A percentile compares a stretch with the other conserved stretches of the same genome.
Evolutionary conservation across 2,888 invertebrate species (phyloP).

Genomic region (Macrophya annulata): DNA sequence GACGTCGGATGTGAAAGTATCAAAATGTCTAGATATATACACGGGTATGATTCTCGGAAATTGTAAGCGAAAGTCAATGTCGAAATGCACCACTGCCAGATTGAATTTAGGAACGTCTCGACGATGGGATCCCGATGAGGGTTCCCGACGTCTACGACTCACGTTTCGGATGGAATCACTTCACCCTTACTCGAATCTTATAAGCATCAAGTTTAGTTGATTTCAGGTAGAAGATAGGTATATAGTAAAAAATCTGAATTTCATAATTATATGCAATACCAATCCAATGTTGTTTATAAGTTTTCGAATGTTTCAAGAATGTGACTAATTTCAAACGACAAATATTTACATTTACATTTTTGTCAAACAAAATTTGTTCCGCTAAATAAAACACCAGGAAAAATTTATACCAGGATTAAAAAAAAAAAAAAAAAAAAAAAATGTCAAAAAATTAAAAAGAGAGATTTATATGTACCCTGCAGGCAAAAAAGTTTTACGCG

Average conservation of each 20-base stretch:
- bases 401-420: slow-evolving; percentile 3
- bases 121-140: slow-evolving; percentile 51
- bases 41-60: slow-evolving; percentile 14
- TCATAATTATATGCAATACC: too few relatives aligned
- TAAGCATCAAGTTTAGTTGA: slow-evolving; percentile 43
- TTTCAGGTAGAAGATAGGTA: background rate
- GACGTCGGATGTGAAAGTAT: slow-evolving; percentile 29
- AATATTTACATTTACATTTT: background rate
- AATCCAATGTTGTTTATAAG: background rate
- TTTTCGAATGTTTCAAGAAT: background rate
- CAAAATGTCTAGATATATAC: slow-evolving; percentile 16
- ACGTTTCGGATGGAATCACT: slow-evolving; percentile 48
- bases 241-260: background rate
- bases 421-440: slow-evolving; percentile 11
- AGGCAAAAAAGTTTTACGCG: slow-evolving; percentile 29
- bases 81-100: slow-evolving; percentile 48
- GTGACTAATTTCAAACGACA: slow-evolving; percentile 31
- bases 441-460: slow-evolving; percentile 3
- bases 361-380: slow-evolving; percentile 20
- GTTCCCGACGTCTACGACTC: slow-evolving; percentile 48
- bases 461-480: background rate
- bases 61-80: slow-evolving; percentile 52
- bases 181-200: slow-evolving; percentile 36
- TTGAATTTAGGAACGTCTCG: slow-evolving; percentile 49
- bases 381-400: background rate